Base-by-base conservation (phyloP, 2,797 vertebrate genomes). In the Fringilla coelebs region DNA sequence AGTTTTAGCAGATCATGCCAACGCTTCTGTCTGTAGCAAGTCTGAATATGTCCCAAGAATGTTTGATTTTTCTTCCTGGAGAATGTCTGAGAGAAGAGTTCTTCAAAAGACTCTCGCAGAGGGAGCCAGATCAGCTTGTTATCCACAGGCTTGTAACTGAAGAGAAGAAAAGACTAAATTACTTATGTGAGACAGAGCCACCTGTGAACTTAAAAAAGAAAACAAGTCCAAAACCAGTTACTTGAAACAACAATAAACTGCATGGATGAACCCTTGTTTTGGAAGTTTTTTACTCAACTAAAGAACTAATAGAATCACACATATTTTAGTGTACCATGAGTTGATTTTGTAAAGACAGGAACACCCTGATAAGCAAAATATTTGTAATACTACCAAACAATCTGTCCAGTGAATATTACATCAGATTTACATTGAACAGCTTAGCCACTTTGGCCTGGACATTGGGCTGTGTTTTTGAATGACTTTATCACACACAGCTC, bases 21-120 rank as follows among this genome's bases (percentile, higher is more conserved):
- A 73, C 99, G 99, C 65, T 99, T 99, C 67, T 98, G 98, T 82
- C 98, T 98, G 82, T 99, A 99, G 97, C 99, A 99, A 67, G 99
- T 99, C 97, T 99, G 99, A 93, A 99, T 98, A 24, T 99, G 99
- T 26, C 99, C 99, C 95, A 99, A 97, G 92, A 99, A 99, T 0
- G 99, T 99, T 65, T 98, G 98, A 93, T 99, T 99, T 97, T 99
- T 99, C 96, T 99, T 99, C 93, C 98, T 98, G 2, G 99, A 99
- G 97, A 99, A 99, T 0, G 99, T 99, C 97, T 99, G 99, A 46
- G 98, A 98, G 97, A 99, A 99, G 34, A 99, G 98, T 45, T 99
- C 99, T 88, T 99, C 99, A 87, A 99, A 99, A 40, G 98, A 98
- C 80, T 99, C 99, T 9, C 99, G 98, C 63, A 99, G 96, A 19